These are phyloP conservation scores for Benitochromis conjunctus DNA, from an alignment of 2,113 vertebrate genomes.

Conservation along the genomic window DNA sequence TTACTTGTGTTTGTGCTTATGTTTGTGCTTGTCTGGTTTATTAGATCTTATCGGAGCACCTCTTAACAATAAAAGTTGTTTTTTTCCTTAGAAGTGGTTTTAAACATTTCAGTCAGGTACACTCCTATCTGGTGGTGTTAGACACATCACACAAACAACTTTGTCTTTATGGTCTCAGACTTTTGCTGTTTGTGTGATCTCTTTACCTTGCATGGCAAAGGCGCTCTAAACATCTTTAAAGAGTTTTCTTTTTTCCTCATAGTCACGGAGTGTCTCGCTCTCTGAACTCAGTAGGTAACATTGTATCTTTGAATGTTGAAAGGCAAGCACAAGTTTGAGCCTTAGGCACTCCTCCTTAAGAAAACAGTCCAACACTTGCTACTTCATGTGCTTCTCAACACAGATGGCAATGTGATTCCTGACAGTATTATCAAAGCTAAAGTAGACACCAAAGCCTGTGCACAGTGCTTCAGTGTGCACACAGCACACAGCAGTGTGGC, in stretches of 20 bases:
- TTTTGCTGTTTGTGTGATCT: not conserved
- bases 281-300: constrained; percentile 11
- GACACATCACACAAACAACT: not conserved
- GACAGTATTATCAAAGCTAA: constrained; percentile 3
- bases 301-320: constrained; percentile 6
- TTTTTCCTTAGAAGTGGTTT: not conserved
- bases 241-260: not conserved
- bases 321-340: constrained; percentile 9
- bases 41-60: not conserved
- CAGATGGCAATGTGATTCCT: not conserved
- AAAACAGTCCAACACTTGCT: not conserved
- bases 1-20: not conserved
- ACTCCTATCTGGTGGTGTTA: not conserved
- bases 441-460: not conserved
- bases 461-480: not conserved
- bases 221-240: not conserved
- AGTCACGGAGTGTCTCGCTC: not conserved
- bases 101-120: not conserved
- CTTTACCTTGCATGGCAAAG: not conserved
- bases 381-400: not conserved
- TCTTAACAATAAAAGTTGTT: not conserved
- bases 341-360: not conserved
- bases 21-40: not conserved
- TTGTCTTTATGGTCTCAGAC: not conserved
- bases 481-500: not conserved